Evolutionary conservation across 1,140 invertebrate species (phyloP), one percentile per base, ranked within the genome.

Genomic region (Philotrypesis tridentata): DNA sequence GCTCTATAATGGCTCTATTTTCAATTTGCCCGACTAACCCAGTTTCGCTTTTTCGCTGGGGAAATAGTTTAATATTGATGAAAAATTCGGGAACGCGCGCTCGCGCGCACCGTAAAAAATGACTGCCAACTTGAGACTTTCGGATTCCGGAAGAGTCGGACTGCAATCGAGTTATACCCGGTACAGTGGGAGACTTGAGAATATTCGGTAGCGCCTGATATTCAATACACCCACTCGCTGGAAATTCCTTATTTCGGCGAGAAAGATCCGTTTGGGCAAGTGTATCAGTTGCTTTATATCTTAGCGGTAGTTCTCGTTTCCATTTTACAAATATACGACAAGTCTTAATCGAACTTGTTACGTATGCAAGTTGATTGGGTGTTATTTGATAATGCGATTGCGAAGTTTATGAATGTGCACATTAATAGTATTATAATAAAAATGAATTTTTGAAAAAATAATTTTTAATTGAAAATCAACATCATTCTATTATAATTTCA

Each of bases 21-120:
- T 77, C 75, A 77, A 76, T 76, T 76, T 65, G 17, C 27, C 60
- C 63, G 75, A 25, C 43, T 67, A 67, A 65, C 63, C 63, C 23
- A 65, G 37, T 77, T 77, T 65, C 23, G 11, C 40, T 40, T 25
- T 27, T 65, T 23, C 6, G 21, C 21, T 7, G 23, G 31, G 25
- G 23, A 76, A 65, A 63, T 63, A 63, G 65, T 65, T 76, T 76
- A 65, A 37, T 37, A 76, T 65, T 31, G 61, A 76, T 40, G 74
- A 65, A 40, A 76, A 76, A 65, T 63, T 40, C 60, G 6, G 33
- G 37, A 63, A 65, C 2, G 17, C 33, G 27, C 29, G 68, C 68
- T n/a, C n/a, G 68, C 63, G 65, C 12, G 1, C n/a, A 21, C 4
- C 12, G 25, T 48, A 48, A 73, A 48, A 43, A 25, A 73, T 33